phyloP scores from a whole-genome alignment of 2,113 vertebrate species.

The Gopherus flavomarginatus region DNA sequence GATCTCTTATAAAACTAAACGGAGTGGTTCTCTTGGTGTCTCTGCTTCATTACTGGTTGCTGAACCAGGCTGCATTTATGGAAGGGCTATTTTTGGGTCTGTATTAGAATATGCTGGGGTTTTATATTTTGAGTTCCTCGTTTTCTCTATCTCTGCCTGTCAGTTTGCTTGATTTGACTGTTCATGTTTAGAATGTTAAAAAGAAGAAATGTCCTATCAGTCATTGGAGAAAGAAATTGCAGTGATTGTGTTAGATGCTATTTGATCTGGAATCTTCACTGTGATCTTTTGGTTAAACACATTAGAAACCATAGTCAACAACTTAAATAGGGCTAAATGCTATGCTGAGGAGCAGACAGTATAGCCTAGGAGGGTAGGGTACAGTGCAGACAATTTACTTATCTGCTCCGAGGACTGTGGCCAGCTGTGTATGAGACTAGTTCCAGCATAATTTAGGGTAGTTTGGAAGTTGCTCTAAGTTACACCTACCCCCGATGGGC shows the following conservation, averaged over 20 bases:
- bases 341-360: not conserved
- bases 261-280: constrained; percentile 27
- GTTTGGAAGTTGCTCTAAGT: not conserved
- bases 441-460: not conserved
- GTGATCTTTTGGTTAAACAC: constrained; percentile 13
- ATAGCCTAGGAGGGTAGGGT: not conserved
- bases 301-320: not conserved
- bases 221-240: not conserved
- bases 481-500: fast-evolving
- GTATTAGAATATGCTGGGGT: not conserved
- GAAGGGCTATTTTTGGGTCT: constrained; percentile 4
- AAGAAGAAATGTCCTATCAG: not conserved
- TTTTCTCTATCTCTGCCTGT: constrained; percentile 1
- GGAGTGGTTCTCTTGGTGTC: not conserved
- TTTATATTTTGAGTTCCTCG: not conserved
- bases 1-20: not conserved
- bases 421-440: not conserved
- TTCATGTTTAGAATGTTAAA: constrained; percentile 25
- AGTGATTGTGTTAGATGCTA: not conserved
- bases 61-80: not conserved
- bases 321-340: constrained; percentile 11
- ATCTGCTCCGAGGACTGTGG: not conserved
- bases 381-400: not conserved
- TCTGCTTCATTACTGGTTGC: not conserved
- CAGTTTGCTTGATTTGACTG: not conserved